Conservation (phyloP, 2,888 invertebrate species). For the Trilocha varians region DNA sequence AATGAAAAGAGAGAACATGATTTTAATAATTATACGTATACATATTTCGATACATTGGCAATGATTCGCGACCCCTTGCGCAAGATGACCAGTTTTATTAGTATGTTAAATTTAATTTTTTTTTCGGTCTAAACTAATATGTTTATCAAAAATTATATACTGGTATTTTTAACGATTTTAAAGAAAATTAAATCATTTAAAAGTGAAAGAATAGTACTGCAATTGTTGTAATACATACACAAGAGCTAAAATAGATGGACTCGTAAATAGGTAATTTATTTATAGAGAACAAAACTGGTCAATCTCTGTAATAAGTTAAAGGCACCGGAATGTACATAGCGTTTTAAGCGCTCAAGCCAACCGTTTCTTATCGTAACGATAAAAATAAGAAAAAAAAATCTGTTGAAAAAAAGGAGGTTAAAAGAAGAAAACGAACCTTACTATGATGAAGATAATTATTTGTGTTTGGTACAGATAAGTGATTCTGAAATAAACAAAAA, state of each 20-base stretch:
- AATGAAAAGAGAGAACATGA: neutral
- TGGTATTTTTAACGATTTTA: too few relatives aligned
- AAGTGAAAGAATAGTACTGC: too few relatives aligned
- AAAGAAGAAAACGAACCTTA: conserved; percentile 78
- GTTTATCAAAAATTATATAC: too few relatives aligned
- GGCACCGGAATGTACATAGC: conserved; percentile 15
- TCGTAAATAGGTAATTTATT: too few relatives aligned
- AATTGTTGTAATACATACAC: too few relatives aligned
- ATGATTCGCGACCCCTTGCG: conserved; percentile 2
- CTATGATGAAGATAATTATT: conserved; percentile 86
- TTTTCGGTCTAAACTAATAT: too few relatives aligned
- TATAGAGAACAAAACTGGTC: conserved; percentile 5
- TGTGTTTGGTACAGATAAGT: conserved; percentile 90
- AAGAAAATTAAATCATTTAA: too few relatives aligned
- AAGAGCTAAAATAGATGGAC: too few relatives aligned
- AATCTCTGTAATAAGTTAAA: conserved; percentile 9
- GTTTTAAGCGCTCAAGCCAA: conserved; percentile 50
- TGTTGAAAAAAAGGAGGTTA: conserved; percentile 47
- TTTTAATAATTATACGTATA: neutral
- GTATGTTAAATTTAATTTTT: neutral
- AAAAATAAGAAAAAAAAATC: conserved; percentile 34
- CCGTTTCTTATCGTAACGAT: conserved; percentile 25
- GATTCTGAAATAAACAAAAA: conserved; percentile 86
- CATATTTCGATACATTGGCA: neutral
- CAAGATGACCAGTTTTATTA: neutral